Percentiles rank a stretch among this genome's conserved stretches.
Evolutionary conservation across 1,140 invertebrate species (phyloP).

Genomic region (Diorhabda carinulata): DNA sequence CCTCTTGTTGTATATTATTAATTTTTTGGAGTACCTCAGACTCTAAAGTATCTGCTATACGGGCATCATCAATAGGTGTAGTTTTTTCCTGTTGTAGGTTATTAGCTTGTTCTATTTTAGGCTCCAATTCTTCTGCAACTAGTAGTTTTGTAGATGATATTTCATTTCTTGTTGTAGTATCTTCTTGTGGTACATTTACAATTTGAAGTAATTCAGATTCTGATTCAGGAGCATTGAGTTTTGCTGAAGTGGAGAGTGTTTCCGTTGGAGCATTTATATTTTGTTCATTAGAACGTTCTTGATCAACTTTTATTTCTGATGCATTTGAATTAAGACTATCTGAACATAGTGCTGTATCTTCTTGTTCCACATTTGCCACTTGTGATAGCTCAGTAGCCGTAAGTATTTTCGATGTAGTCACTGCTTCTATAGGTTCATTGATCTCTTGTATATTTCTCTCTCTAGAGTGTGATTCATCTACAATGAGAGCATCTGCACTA

Average conservation of each 20-base stretch:
- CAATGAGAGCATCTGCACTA: not conserved
- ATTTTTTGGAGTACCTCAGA: no score
- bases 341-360: no score
- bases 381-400: no score
- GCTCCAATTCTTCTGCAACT: not conserved
- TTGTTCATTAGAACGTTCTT: no score
- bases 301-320: no score
- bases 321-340: no score
- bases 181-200: not conserved
- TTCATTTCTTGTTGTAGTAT: not conserved
- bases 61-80: no score
- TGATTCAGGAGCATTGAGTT: no score
- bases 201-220: not conserved
- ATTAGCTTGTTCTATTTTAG: not conserved
- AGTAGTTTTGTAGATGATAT: not conserved
- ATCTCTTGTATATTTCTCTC: not conserved
- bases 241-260: no score
- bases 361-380: no score
- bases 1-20: not conserved
- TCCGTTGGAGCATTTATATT: no score
- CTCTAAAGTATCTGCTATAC: no score
- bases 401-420: not conserved
- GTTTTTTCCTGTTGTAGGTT: not conserved
- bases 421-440: not conserved
- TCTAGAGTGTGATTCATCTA: not conserved